These are phyloP conservation scores for Epirrhoe alternata DNA, from an alignment of 2,888 invertebrate genomes.

Conservation along the genomic window DNA sequence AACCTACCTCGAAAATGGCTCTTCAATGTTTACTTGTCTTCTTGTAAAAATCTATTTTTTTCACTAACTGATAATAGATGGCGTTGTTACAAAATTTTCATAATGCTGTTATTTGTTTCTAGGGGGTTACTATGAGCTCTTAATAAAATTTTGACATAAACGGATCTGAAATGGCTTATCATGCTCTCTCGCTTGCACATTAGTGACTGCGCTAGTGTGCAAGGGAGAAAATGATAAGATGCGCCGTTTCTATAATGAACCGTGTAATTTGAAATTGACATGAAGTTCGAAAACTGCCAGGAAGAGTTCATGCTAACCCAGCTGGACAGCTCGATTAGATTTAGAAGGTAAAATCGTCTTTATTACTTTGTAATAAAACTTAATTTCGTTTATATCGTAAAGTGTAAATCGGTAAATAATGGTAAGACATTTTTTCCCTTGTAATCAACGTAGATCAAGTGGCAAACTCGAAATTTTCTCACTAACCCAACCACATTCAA, in stretches of 20 bases:
- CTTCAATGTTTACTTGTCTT: not conserved
- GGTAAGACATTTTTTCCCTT: slow-evolving; percentile 24
- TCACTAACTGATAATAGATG: not conserved
- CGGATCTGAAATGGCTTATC: no score
- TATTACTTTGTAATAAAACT: no score
- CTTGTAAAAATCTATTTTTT: not conserved
- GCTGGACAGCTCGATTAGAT: not conserved
- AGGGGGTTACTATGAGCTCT: no score
- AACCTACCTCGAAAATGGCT: slow-evolving; percentile 5
- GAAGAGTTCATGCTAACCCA: no score
- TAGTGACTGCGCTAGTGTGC: no score
- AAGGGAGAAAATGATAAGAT: no score
- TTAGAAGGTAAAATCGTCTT: not conserved
- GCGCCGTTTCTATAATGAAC: no score
- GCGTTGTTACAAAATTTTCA: slow-evolving; percentile 5
- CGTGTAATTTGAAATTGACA: no score
- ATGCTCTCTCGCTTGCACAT: no score
- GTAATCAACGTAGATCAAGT: not conserved
- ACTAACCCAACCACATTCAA: not conserved
- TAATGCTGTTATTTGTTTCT: not conserved
- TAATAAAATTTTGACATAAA: no score
- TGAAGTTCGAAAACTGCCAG: no score
- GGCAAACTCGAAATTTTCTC: not conserved
- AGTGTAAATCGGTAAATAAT: not conserved
- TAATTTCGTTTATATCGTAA: not conserved